These are phyloP conservation scores for Philonicus albiceps DNA, from an alignment of 2,888 invertebrate genomes.

Conservation along the genomic window DNA sequence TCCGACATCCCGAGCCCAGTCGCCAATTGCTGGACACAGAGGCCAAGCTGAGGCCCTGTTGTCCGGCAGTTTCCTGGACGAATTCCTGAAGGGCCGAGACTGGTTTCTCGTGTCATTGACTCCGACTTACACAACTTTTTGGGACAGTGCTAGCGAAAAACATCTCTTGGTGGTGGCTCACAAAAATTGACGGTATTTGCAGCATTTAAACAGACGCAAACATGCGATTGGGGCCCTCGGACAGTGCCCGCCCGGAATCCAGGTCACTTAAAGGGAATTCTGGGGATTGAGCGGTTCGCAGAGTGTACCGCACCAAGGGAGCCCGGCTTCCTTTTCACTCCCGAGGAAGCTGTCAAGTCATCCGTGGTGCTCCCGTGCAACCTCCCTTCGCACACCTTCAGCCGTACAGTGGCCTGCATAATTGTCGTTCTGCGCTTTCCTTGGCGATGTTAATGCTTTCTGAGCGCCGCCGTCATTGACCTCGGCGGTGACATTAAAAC, in stretches of 20 bases:
- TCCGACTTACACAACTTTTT: slow-evolving; percentile 16
- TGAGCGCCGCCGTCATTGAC: slow-evolving; percentile 4
- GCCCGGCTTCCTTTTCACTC: not conserved
- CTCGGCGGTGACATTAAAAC: slow-evolving; percentile 22
- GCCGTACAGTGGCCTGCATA: not conserved
- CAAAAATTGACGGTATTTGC: slow-evolving; percentile 25
- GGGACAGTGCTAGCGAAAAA: not conserved
- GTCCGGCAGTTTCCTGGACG: not conserved
- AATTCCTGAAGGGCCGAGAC: not conserved
- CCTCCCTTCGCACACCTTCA: not conserved
- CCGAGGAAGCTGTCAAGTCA: not conserved
- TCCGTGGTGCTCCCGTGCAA: not conserved
- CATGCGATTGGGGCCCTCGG: not conserved
- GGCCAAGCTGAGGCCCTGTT: not conserved
- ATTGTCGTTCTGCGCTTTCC: not conserved
- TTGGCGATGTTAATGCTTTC: not conserved
- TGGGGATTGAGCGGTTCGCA: not conserved
- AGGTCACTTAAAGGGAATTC: not conserved
- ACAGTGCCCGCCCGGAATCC: not conserved
- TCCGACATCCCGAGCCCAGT: not conserved
- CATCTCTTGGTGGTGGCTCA: slow-evolving; percentile 41
- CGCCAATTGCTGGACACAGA: not conserved
- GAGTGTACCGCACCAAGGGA: not conserved
- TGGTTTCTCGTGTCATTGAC: not conserved
- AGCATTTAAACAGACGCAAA: not conserved